These are phyloP conservation scores for Conopomorpha cramerella DNA, from an alignment of 1,140 invertebrate genomes.

Conservation along the genomic window DNA sequence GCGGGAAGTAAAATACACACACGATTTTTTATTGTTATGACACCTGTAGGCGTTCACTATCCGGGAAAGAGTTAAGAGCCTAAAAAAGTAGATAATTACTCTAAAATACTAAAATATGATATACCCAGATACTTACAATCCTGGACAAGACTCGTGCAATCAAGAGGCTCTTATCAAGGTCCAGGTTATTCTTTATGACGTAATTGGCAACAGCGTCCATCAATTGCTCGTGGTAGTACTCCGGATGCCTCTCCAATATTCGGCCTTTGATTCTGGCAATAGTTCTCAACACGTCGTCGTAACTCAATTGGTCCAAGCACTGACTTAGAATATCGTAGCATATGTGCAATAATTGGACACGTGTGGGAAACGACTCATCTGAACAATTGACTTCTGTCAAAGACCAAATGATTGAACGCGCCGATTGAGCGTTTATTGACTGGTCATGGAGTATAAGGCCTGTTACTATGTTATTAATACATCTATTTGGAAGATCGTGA, in stretches of 20 bases:
- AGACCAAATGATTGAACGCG: conserved; percentile 56
- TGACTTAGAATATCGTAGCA: conserved; percentile 45
- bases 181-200: conserved; percentile 50
- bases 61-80: no score
- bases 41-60: no score
- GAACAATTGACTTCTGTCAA: conserved; percentile 47
- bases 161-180: conserved; percentile 51
- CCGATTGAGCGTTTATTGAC: conserved; percentile 36
- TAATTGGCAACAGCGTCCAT: conserved; percentile 53
- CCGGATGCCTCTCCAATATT: conserved; percentile 36
- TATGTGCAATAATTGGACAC: conserved; percentile 44
- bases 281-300: conserved; percentile 49
- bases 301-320: conserved; percentile 36
- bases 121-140: conserved; percentile 62
- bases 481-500: conserved; percentile 50
- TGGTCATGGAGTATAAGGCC: conserved; percentile 41
- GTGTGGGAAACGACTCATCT: conserved; percentile 25
- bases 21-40: no score
- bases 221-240: conserved; percentile 65
- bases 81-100: no score
- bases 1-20: no score
- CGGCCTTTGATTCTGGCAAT: conserved; percentile 42
- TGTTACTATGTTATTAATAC: conserved; percentile 51
- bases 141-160: conserved; percentile 54
- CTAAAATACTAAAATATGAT: no score